Conservation (phyloP, 2,888 invertebrate genomes). For the Baccha elongata region DNA sequence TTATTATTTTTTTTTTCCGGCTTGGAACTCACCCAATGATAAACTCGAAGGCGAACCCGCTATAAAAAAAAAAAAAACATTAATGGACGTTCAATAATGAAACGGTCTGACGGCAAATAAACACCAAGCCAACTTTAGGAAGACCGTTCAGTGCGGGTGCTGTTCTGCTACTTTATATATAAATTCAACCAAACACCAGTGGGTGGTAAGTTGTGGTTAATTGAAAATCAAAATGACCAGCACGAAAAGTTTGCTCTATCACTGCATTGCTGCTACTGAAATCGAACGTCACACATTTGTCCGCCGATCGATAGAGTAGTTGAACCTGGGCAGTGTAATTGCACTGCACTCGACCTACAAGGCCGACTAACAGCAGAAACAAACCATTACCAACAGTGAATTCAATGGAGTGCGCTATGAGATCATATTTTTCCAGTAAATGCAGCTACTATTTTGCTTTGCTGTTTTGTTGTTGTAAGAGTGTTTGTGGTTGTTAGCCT, state of each 20-base stretch:
- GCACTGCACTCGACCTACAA: conserved; percentile 51
- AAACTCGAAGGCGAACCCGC: conserved; percentile 29
- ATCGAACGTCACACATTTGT: conserved; percentile 50
- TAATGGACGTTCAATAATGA: conserved; percentile 64
- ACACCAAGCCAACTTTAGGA: conserved; percentile 9
- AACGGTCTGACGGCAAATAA: conserved; percentile 54
- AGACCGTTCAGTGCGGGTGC: conserved; percentile 8
- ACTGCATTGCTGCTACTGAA: conserved; percentile 44
- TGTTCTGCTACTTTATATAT: conserved; percentile 32
- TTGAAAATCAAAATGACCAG: conserved; percentile 64
- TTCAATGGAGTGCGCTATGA: conserved; percentile 49
- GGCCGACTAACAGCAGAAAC: conserved; percentile 37
- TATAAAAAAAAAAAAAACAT: no score
- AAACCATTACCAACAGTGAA: conserved; percentile 35
- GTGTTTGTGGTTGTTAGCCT: conserved; percentile 36
- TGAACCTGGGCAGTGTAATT: conserved; percentile 40
- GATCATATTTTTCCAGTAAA: conserved; percentile 60
- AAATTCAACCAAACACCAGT: conserved; percentile 48
- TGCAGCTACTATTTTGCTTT: conserved; percentile 20
- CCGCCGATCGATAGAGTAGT: conserved; percentile 57
- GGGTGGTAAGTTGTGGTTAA: conserved; percentile 63
- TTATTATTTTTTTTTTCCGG: neutral
- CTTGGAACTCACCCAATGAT: conserved; percentile 5
- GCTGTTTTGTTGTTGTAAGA: conserved; percentile 6
- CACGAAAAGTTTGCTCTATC: conserved; percentile 20